Evolutionary conservation across 2,797 vertebrate genomes (phyloP).

Genomic region (Fistularia commersonii): DNA sequence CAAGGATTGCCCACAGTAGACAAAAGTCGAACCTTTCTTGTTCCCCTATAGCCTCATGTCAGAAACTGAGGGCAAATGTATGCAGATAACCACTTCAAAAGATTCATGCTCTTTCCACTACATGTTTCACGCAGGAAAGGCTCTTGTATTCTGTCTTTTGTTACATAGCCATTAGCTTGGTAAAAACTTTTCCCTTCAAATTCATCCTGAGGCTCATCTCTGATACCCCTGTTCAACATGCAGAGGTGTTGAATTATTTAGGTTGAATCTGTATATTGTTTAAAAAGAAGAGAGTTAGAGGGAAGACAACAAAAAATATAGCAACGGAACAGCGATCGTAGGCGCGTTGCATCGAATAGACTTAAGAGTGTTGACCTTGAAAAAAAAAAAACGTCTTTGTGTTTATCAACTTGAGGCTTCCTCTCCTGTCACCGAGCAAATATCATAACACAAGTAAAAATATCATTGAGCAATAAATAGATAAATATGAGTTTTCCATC

Average conservation of each 20-base stretch:
- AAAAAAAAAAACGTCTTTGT: conserved; percentile 45
- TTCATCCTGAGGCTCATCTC: conserved; percentile 59
- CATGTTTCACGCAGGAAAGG: conserved; percentile 50
- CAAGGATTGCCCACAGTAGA: conserved; percentile 71
- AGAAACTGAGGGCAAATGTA: conserved; percentile 59
- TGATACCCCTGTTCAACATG: conserved; percentile 57
- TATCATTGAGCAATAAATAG: too few relatives aligned
- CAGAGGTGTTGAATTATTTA: conserved; percentile 67
- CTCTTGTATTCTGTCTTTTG: conserved; percentile 54
- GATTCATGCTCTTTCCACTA: conserved; percentile 70
- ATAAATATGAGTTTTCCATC: too few relatives aligned
- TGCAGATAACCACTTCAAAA: conserved; percentile 75
- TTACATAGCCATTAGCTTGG: conserved; percentile 66
- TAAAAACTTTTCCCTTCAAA: conserved; percentile 63
- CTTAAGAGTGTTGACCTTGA: conserved; percentile 31
- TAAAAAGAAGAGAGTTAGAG: conserved; percentile 34
- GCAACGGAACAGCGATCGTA: conserved; percentile 23
- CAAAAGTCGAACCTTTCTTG: conserved; percentile 60
- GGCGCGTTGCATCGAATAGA: conserved; percentile 30
- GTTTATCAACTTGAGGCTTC: conserved; percentile 8
- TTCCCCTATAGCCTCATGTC: conserved; percentile 55
- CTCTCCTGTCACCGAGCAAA: too few relatives aligned
- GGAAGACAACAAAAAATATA: conserved; percentile 47
- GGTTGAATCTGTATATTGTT: conserved; percentile 58
- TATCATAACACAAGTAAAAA: too few relatives aligned